Percentiles rank a stretch among this genome's conserved stretches.
Evolutionary conservation across 2,888 invertebrate genomes (phyloP).

Genomic region (Marasmarcha lunaedactyla): DNA sequence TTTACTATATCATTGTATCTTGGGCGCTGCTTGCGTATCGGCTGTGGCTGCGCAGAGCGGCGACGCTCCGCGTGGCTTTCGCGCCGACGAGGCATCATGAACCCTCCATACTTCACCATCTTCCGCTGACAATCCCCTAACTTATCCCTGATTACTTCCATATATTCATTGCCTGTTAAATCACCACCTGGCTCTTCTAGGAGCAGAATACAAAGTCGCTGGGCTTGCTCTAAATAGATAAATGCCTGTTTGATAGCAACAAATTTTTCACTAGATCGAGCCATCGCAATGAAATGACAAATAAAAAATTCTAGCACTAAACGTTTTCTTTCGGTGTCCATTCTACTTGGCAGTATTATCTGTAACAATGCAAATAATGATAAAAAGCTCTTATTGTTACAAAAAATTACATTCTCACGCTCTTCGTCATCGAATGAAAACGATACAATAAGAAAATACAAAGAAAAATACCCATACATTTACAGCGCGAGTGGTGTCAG

Average conservation of each 20-base stretch:
- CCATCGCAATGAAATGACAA: slow-evolving; percentile 78
- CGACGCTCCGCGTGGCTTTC: slow-evolving; percentile 34
- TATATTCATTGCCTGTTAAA: slow-evolving; percentile 63
- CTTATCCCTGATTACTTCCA: slow-evolving; percentile 65
- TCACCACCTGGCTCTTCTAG: slow-evolving; percentile 69
- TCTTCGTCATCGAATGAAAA: no score
- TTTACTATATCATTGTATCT: slow-evolving; percentile 38
- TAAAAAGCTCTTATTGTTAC: slow-evolving; percentile 9
- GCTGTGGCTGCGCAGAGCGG: slow-evolving; percentile 17
- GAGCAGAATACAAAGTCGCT: slow-evolving; percentile 73
- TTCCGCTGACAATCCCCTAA: slow-evolving; percentile 57
- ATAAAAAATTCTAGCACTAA: slow-evolving; percentile 78
- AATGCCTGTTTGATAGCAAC: slow-evolving; percentile 72
- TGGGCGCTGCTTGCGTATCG: slow-evolving; percentile 34
- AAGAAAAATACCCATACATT: no score
- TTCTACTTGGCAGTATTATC: slow-evolving; percentile 46
- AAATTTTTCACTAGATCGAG: slow-evolving; percentile 73
- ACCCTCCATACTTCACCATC: slow-evolving; percentile 45
- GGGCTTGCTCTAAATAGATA: slow-evolving; percentile 78
- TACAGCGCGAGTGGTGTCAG: no score
- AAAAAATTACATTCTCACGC: no score
- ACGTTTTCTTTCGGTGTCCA: slow-evolving; percentile 73
- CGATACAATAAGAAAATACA: no score
- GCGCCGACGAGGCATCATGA: slow-evolving; percentile 42
- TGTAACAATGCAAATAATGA: slow-evolving; percentile 33